These are phyloP conservation scores for Girardia tigrina DNA, from an alignment of 2,888 invertebrate genomes.

Conservation along the genomic window DNA sequence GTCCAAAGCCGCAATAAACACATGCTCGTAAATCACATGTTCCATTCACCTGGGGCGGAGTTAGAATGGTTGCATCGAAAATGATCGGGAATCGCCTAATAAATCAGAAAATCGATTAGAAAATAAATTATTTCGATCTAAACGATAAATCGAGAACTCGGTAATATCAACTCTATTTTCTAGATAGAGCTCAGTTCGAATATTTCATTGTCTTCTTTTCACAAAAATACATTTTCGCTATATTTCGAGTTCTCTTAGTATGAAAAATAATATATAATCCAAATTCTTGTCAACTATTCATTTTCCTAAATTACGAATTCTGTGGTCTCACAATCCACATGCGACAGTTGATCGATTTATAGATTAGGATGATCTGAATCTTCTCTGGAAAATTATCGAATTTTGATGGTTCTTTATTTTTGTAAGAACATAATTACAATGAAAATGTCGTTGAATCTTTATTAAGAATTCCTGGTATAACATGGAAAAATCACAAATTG, in stretches of 20 bases:
- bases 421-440: neutral
- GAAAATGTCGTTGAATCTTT: slow-evolving; percentile 56
- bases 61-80: too few relatives aligned
- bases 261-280: slow-evolving; percentile 60
- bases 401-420: neutral
- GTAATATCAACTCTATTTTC: slow-evolving; percentile 70
- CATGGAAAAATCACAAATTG: slow-evolving; percentile 66
- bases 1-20: too few relatives aligned
- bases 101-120: too few relatives aligned
- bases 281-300: slow-evolving; percentile 80
- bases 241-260: neutral
- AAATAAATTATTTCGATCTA: too few relatives aligned
- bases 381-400: slow-evolving; percentile 14
- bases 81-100: too few relatives aligned
- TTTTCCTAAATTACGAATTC: slow-evolving; percentile 75
- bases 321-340: slow-evolving; percentile 91
- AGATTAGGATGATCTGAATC: slow-evolving; percentile 54
- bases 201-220: slow-evolving; percentile 52
- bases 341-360: slow-evolving; percentile 88
- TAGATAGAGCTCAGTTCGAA: slow-evolving; percentile 66
- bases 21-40: too few relatives aligned
- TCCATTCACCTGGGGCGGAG: too few relatives aligned
- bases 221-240: neutral
- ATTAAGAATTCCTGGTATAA: slow-evolving; percentile 73
- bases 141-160: slow-evolving; percentile 88